Base-by-base conservation (phyloP, 2,888 invertebrate species). In the Galerucella pusilla region DNA sequence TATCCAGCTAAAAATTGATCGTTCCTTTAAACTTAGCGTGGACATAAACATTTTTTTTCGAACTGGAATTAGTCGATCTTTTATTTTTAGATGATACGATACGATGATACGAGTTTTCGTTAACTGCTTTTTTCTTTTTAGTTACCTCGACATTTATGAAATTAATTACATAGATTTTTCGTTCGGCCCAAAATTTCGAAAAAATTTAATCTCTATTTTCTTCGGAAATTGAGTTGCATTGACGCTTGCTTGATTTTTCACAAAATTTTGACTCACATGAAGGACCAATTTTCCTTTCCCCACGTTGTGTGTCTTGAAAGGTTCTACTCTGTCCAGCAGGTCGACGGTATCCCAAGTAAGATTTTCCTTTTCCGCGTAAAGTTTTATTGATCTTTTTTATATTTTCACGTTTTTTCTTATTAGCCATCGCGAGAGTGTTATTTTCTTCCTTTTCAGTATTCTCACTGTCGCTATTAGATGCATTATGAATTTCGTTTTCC, bases 261-360 rank as follows among this genome's bases (percentile, higher is more conserved):
- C 46, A 46, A 46, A 46, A 46, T 12, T 46, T 11, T 11, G 46
- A 52, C n/a, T 12, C 90, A 0, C 92, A 92, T 82, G 87, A 89
- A 2, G 88, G 83, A 67, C 84, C 92, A 2, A 87, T 71, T 16
- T 61, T 52, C 28, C 16, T 28, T 35, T 16, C 20, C 11, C 5
- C 35, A n/a, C 52, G 12, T 14, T 52, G 52, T 12, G 52, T 14
- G 5, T 52, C 12, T 12, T 52, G 52, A 52, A 52, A 52, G n/a
- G 52, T 52, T 12, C n/a, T 52, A 14, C 14, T 12, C 5, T 52
- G 52, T 14, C n/a, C n/a, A 14, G 52, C 14, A 14, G 52, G 52
- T 52, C 14, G 12, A 14, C 52, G 12, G n/a, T 52, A 52, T n/a
- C 52, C 52, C 52, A 52, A 52, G 52, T 52, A 52, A 52, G n/a